Percentiles rank a stretch among this genome's conserved stretches.
Evolutionary conservation across 2,797 vertebrate species (phyloP).

Genomic region (Dallia pectoralis): DNA sequence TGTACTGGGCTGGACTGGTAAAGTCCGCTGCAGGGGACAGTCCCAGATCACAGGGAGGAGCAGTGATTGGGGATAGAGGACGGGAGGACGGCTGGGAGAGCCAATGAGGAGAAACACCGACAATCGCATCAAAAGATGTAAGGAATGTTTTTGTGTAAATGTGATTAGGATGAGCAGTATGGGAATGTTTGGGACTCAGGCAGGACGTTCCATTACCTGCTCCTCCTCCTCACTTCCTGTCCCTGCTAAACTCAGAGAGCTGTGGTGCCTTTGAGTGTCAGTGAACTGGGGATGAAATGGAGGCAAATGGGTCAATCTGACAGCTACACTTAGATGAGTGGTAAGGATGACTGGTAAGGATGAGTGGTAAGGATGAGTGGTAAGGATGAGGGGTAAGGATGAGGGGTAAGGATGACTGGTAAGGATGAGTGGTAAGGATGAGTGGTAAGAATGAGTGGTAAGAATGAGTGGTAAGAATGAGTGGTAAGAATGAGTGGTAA

Average conservation of each 20-base stretch:
- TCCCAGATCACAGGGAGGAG: slow-evolving; percentile 13
- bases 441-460: not conserved
- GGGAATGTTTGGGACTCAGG: not conserved
- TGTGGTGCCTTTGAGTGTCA: slow-evolving; percentile 65
- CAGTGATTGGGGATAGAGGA: slow-evolving; percentile 53
- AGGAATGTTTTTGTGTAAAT: not conserved
- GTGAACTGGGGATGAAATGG: slow-evolving; percentile 58
- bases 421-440: not conserved
- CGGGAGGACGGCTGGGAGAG: slow-evolving; percentile 58
- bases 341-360: not conserved
- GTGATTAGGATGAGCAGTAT: not conserved
- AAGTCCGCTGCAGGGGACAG: slow-evolving; percentile 68
- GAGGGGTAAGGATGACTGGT: too few species aligned
- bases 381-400: not conserved
- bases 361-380: not conserved
- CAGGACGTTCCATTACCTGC: slow-evolving; percentile 59
- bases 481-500: not conserved
- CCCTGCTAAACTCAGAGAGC: slow-evolving; percentile 74
- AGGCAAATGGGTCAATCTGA: not conserved
- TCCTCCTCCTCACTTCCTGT: slow-evolving; percentile 78
- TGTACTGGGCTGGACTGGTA: slow-evolving; percentile 67
- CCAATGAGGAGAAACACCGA: slow-evolving; percentile 53
- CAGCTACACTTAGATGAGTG: not conserved
- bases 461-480: too few species aligned
- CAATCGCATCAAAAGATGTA: not conserved